These are phyloP conservation scores for Amphiura filiformis DNA, from an alignment of 35 echinoderm and acorn worm species.

Conservation along the genomic window DNA sequence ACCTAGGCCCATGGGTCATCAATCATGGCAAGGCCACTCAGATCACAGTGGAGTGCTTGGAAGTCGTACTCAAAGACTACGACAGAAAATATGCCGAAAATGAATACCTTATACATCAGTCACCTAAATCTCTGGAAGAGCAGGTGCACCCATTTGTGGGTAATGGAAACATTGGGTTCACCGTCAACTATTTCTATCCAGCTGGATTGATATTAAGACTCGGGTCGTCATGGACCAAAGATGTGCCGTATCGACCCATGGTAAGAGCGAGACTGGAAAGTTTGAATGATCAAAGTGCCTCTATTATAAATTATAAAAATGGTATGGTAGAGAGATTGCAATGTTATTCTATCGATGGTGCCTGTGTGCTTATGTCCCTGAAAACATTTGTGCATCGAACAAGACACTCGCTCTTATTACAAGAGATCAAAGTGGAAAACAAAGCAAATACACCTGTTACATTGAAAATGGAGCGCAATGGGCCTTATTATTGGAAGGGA, in stretches of 20 bases:
- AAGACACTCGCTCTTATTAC: constrained; percentile 55
- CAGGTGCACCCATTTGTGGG: constrained; percentile 47
- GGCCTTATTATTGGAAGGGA: constrained; percentile 79
- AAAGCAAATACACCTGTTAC: constrained; percentile 63
- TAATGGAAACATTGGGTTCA: constrained; percentile 79
- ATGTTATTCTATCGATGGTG: constrained; percentile 76
- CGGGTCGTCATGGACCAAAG: constrained; percentile 49
- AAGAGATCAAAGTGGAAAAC: constrained; percentile 81
- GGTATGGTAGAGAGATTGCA: constrained; percentile 70
- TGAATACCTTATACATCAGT: constrained; percentile 54
- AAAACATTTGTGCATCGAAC: constrained; percentile 76
- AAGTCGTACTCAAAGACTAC: constrained; percentile 54
- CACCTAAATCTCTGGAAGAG: not conserved
- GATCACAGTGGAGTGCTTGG: constrained; percentile 75
- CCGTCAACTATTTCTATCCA: constrained; percentile 62
- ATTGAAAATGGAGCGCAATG: constrained; percentile 53
- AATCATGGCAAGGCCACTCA: constrained; percentile 70
- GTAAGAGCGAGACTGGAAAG: constrained; percentile 42
- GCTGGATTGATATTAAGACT: constrained; percentile 37
- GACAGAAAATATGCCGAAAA: constrained; percentile 20
- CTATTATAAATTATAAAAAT: constrained; percentile 75
- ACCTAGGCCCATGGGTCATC: constrained; percentile 82
- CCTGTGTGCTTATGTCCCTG: constrained; percentile 71
- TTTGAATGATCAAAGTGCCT: constrained; percentile 68
- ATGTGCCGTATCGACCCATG: constrained; percentile 74